phyloP scores from a whole-genome alignment of 2,888 invertebrate species.

The Eupithecia tripunctaria region DNA sequence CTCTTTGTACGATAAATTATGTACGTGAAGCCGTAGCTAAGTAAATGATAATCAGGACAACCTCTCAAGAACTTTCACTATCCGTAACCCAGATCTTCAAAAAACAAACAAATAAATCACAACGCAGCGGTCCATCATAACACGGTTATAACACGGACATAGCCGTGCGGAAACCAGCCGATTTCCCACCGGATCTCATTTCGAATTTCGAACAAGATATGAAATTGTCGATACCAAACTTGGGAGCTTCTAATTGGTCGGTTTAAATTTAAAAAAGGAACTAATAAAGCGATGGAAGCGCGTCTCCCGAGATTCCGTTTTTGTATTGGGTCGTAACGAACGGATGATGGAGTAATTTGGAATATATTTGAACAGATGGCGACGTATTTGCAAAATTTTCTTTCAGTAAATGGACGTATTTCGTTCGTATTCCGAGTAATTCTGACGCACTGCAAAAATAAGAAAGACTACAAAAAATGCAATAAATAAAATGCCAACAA shows the following conservation, averaged over 20 bases:
- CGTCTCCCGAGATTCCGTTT: slow-evolving; percentile 30
- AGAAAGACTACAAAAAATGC: neutral
- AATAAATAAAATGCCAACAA: neutral
- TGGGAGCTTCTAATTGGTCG: slow-evolving; percentile 56
- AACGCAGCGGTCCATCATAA: slow-evolving; percentile 29
- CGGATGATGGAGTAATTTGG: slow-evolving; percentile 26
- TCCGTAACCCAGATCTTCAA: slow-evolving; percentile 21
- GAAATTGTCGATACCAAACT: slow-evolving; percentile 61
- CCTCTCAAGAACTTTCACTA: slow-evolving; percentile 12
- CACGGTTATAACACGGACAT: slow-evolving; percentile 30
- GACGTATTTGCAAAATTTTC: slow-evolving; percentile 18
- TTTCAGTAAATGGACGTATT: slow-evolving; percentile 2
- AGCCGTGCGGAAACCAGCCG: slow-evolving; percentile 47
- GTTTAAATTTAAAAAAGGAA: slow-evolving; percentile 41
- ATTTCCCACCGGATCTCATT: slow-evolving; percentile 63
- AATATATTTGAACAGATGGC: slow-evolving; percentile 19
- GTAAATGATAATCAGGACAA: slow-evolving; percentile 11
- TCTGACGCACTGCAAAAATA: neutral
- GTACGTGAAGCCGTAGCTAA: neutral
- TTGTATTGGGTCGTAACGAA: slow-evolving; percentile 29
- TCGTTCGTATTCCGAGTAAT: neutral
- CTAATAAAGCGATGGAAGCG: slow-evolving; percentile 32
- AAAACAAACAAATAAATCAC: slow-evolving; percentile 35
- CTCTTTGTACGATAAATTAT: neutral
- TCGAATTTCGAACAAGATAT: slow-evolving; percentile 55